A percentile compares a stretch with the other conserved stretches of the same genome.
Conservation (phyloP, 2,113 vertebrate genomes). For the Festucalex cinctus region DNA sequence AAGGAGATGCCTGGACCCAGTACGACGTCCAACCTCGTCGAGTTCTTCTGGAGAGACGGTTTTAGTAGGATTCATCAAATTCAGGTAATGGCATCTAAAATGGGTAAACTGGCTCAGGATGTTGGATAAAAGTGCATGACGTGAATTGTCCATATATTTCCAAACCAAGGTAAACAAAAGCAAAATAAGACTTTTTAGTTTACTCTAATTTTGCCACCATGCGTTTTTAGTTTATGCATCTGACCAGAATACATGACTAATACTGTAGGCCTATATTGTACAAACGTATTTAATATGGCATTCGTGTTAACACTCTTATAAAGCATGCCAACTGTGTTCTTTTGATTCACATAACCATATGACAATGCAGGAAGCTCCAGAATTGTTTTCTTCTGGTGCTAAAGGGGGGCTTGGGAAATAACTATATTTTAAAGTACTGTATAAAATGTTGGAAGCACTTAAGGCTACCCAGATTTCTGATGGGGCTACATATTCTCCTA, state of each 20-base stretch:
- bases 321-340: not conserved
- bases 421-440: too few species aligned
- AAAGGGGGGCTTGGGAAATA: too few species aligned
- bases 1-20: conserved; percentile 87
- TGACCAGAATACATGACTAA: not conserved
- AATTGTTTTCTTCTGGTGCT: not conserved
- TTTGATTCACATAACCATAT: not conserved
- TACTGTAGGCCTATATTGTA: not conserved
- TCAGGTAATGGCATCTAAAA: conserved; percentile 71
- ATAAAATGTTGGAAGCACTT: too few species aligned
- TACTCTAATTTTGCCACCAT: not conserved
- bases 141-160: not conserved
- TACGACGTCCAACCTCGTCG: conserved; percentile 78
- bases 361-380: too few species aligned
- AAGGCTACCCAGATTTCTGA: too few species aligned
- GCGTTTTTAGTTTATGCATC: not conserved
- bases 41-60: conserved; percentile 87
- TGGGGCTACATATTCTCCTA: too few species aligned
- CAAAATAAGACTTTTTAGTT: not conserved
- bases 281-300: not conserved
- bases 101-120: conserved; percentile 35
- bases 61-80: conserved; percentile 90
- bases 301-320: not conserved
- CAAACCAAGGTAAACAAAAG: not conserved
- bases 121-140: conserved; percentile 47